These are phyloP conservation scores for Monomorium pharaonis DNA, from an alignment of 1,140 invertebrate genomes.

Conservation along the genomic window DNA sequence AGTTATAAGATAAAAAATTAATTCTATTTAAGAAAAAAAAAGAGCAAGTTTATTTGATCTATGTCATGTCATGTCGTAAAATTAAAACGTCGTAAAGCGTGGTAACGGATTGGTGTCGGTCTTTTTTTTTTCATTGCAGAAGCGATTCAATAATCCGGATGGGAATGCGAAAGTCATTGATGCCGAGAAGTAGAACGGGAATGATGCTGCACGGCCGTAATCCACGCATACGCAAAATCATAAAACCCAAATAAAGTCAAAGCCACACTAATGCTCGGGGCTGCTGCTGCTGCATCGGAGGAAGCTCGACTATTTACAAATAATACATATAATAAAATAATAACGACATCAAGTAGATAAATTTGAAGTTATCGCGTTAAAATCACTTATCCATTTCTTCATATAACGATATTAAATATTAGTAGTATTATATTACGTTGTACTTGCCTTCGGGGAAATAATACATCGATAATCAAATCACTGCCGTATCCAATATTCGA, in stretches of 20 bases:
- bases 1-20: constrained; percentile 14
- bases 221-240: constrained; percentile 60
- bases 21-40: constrained; percentile 7
- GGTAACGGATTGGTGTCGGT: constrained; percentile 74
- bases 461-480: constrained; percentile 3
- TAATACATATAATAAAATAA: constrained; percentile 43
- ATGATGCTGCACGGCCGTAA: constrained; percentile 61
- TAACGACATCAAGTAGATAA: constrained; percentile 34
- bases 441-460: neutral
- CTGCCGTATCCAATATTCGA: neutral
- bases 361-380: constrained; percentile 3
- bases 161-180: constrained; percentile 70
- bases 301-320: constrained; percentile 34
- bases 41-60: neutral
- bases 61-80: constrained; percentile 24
- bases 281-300: constrained; percentile 29
- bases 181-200: constrained; percentile 75
- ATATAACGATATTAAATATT: neutral
- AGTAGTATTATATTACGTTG: neutral
- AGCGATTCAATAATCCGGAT: constrained; percentile 79
- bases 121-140: constrained; percentile 80
- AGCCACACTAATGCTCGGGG: constrained; percentile 67
- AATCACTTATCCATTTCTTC: constrained; percentile 42
- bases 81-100: constrained; percentile 40
- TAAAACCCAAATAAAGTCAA: constrained; percentile 57